Evolutionary conservation across 2,113 vertebrate species (phyloP).

Genomic region (Jaculus jaculus): DNA sequence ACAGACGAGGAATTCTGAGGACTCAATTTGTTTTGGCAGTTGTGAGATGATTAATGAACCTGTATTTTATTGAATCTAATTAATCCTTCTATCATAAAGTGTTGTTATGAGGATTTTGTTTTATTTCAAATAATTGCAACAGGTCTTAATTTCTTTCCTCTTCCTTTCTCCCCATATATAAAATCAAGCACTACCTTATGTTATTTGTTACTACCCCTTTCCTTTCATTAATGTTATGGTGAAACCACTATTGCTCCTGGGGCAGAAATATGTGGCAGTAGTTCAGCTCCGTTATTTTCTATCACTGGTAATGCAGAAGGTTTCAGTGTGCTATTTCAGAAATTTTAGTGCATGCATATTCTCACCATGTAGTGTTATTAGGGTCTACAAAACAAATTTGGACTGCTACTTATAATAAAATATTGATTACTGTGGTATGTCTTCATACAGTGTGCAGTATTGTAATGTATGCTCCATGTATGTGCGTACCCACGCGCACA

Average conservation of each 20-base stretch:
- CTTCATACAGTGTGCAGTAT: too few species aligned
- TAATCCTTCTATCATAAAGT: neutral
- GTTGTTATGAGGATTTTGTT: neutral
- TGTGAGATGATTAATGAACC: neutral
- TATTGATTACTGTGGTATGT: too few species aligned
- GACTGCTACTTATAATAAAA: neutral
- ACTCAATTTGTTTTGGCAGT: neutral
- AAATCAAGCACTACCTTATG: neutral
- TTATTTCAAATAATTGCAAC: neutral
- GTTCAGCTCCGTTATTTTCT: neutral
- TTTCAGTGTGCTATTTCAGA: neutral
- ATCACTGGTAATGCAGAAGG: neutral
- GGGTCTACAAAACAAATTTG: neutral
- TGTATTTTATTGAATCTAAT: neutral
- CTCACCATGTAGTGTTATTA: neutral
- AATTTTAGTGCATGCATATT: neutral
- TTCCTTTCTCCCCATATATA: neutral
- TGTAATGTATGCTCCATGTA: neutral
- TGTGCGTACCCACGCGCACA: fast-evolving
- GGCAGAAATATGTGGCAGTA: neutral
- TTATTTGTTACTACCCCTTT: neutral
- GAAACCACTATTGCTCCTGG: neutral
- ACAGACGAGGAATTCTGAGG: neutral
- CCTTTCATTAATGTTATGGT: neutral
- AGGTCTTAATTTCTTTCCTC: neutral